Conservation (phyloP, 2,113 vertebrate genomes). For the Sinosuthora webbiana region DNA sequence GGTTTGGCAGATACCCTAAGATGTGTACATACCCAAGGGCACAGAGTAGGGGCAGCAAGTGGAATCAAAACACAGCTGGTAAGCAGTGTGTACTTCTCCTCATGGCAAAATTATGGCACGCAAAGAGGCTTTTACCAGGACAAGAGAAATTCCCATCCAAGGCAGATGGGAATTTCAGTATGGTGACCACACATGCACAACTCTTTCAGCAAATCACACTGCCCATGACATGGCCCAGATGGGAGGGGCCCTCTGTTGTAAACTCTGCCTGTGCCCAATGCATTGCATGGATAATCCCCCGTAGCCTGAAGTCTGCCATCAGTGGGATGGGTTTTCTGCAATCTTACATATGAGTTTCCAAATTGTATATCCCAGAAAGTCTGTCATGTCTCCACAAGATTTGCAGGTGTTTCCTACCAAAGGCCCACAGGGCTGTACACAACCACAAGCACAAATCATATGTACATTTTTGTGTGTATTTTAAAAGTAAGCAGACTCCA, state of each 20-base stretch:
- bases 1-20: neutral
- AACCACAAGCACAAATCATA: neutral
- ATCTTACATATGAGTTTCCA: fast-evolving
- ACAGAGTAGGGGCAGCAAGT: neutral
- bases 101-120: neutral
- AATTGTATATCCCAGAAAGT: neutral
- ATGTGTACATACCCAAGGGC: neutral
- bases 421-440: neutral
- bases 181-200: fast-evolving
- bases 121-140: neutral
- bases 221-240: neutral
- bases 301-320: neutral
- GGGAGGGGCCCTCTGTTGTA: neutral
- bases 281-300: neutral
- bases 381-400: neutral
- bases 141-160: neutral
- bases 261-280: fast-evolving
- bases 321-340: neutral
- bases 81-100: neutral
- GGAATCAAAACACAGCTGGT: neutral
- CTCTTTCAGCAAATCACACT: neutral
- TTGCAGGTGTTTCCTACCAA: neutral
- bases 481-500: neutral
- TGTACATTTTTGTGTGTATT: neutral
- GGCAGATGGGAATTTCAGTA: neutral